Evolutionary conservation across 2,888 invertebrate species (phyloP).

Genomic region (Marasmarcha lunaedactyla): DNA sequence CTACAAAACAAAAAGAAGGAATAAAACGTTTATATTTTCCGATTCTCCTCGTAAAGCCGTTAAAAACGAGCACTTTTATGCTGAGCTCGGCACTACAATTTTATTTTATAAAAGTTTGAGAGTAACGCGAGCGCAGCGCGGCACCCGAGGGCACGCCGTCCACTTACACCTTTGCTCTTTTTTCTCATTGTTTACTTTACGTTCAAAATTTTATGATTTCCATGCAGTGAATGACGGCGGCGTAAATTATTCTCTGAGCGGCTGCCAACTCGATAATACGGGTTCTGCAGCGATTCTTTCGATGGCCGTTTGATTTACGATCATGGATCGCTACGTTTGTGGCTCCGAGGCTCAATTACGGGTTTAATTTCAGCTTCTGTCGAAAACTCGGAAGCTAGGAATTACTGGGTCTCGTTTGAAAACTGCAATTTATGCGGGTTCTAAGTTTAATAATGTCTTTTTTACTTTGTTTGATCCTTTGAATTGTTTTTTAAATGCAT

Average conservation of each 20-base stretch:
- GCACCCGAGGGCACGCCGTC: constrained; percentile 31
- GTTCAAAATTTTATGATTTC: constrained; percentile 60
- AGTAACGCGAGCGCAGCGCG: constrained; percentile 34
- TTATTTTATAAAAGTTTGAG: constrained; percentile 30
- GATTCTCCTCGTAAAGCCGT: no score
- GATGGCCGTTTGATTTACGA: constrained; percentile 45
- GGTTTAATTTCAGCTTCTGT: constrained; percentile 18
- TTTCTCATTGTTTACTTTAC: constrained; percentile 66
- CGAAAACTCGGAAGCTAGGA: constrained; percentile 1
- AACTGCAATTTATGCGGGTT: background rate
- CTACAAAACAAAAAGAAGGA: no score
- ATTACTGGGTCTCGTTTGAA: constrained; percentile 13
- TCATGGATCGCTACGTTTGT: constrained; percentile 7
- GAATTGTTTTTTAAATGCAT: background rate
- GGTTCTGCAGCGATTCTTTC: constrained; percentile 32
- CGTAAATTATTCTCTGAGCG: constrained; percentile 55
- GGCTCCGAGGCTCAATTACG: constrained; percentile 25
- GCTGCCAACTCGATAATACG: constrained; percentile 56
- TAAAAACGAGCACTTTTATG: background rate
- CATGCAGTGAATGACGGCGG: constrained; percentile 44
- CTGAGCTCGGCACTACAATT: constrained; percentile 16
- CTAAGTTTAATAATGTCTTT: no score
- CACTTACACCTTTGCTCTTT: constrained; percentile 47
- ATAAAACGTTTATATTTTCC: no score
- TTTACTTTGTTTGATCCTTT: background rate